Base-by-base conservation (phyloP, 92 coral and sea anemone genomes). In the Parazoanthus atlanticus region DNA sequence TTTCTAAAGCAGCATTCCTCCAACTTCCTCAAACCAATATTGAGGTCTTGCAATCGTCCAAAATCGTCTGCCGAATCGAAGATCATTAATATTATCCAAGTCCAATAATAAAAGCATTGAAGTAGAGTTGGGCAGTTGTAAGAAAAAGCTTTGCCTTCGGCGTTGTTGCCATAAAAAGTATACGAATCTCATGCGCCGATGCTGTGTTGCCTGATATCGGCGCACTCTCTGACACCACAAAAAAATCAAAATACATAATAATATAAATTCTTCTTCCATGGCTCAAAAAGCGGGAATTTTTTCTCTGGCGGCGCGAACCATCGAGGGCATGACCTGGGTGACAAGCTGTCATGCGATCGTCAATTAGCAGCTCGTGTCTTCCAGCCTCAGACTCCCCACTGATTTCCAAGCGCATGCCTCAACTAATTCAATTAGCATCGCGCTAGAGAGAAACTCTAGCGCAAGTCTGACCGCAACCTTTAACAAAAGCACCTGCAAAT, bases 351-450 rank as follows among this genome's bases (percentile, higher is more conserved):
- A 75, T 75, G 49, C 12, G 79, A 38, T 34, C 52, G 79, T 75
- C 29, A 75, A 75, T 75, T 75, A 75, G 47, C 79, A 75, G 54
- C 52, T 33, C 28, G 79, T 75, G 5, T 36, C 25, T 75, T 33
- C 47, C 79, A 36, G 79, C 79, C 47, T 75, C 47, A 33, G 49
- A 75, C 79, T 34, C 79, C 79, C 79, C 79, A 36, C 79, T 75
- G 79, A 75, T 75, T 75, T 75, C 79, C 79, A 74, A 74, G 47
- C 78, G 26, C 78, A 34, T 74, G 47, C 78, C 78, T 74, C 78
- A 75, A 17, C 52, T 75, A 75, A 75, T 75, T 75, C 79, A 75
- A 75, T 75, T 75, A 75, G 79, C 52, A 75, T 75, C 79, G 79
- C 28, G 49, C 54, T 75, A 75, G 28, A 75, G 28, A 34, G 52